Evolutionary conservation across 2,797 vertebrate genomes (phyloP).

Genomic region (Schizopygopsis malacanthus): DNA sequence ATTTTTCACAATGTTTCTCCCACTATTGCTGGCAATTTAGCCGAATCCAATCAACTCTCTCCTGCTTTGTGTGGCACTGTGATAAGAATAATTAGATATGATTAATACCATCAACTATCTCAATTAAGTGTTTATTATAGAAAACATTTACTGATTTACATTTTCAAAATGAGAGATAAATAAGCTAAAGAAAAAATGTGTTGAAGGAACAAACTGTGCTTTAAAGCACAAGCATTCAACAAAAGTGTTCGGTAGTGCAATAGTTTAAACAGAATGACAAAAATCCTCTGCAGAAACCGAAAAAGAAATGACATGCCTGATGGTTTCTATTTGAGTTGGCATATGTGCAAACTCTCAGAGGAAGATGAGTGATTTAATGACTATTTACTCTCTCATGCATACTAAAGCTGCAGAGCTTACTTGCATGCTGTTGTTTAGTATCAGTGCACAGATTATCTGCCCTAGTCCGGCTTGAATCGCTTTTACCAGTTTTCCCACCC

Average conservation of each 20-base stretch:
- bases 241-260: neutral
- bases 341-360: conserved; percentile 3
- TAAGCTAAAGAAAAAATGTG: too few relatives aligned
- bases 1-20: neutral
- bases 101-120: neutral
- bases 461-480: conserved; percentile 44
- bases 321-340: neutral
- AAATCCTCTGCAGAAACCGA: neutral
- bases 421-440: conserved; percentile 2
- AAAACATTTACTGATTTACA: neutral
- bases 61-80: neutral
- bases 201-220: neutral
- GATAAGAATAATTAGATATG: neutral
- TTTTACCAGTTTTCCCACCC: conserved; percentile 39
- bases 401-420: conserved; percentile 10
- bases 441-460: conserved; percentile 43
- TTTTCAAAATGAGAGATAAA: neutral
- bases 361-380: conserved; percentile 39
- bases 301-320: neutral
- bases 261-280: conserved; percentile 13
- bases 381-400: conserved; percentile 50
- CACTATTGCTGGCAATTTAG: neutral
- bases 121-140: neutral
- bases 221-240: neutral
- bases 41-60: neutral